phyloP scores from a whole-genome alignment of 2,113 vertebrate genomes.

The Dipodomys ordii region DNA sequence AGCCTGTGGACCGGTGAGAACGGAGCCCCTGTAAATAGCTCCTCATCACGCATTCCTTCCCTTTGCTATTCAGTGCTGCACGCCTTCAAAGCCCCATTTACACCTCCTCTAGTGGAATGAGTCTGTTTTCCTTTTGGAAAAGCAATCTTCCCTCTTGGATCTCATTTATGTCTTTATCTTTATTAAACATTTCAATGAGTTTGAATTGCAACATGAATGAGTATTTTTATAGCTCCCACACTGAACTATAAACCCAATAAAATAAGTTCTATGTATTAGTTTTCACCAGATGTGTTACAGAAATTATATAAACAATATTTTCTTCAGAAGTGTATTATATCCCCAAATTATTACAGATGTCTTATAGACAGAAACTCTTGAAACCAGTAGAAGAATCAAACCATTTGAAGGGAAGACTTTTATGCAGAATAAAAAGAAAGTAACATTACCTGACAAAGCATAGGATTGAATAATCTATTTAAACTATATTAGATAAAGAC shows the following conservation, averaged over 20 bases:
- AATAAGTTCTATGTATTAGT: background rate
- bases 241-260: background rate
- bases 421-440: background rate
- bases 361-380: background rate
- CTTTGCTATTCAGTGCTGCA: accelerated
- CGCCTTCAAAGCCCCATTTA: background rate
- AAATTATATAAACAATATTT: slow-evolving; percentile 38
- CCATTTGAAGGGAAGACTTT: background rate
- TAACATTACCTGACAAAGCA: background rate
- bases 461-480: background rate
- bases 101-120: background rate
- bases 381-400: background rate
- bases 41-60: background rate
- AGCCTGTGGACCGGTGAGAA: background rate
- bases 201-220: slow-evolving; percentile 1
- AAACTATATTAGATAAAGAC: background rate
- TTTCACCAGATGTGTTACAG: background rate
- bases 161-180: background rate
- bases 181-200: slow-evolving; percentile 59
- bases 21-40: background rate
- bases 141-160: background rate
- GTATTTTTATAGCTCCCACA: slow-evolving; percentile 6
- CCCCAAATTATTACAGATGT: background rate
- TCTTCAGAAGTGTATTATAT: background rate
- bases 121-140: background rate